A percentile compares a stretch with the other conserved stretches of the same genome.
Conservation (phyloP, 2,113 vertebrate species). For the Tylochromis polylepis region DNA sequence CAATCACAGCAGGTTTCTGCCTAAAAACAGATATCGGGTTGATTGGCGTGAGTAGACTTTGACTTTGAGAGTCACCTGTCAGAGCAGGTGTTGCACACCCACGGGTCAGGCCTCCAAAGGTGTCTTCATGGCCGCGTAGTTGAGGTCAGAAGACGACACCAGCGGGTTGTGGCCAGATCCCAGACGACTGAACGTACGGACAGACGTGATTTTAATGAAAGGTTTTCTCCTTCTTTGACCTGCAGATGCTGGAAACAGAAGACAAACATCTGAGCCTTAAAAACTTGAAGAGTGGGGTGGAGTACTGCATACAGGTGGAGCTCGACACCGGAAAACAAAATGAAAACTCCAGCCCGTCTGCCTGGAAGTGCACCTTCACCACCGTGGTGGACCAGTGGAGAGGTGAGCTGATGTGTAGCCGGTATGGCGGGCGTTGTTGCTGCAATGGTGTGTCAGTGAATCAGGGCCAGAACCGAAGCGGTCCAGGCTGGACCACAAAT, state of each 20-base stretch:
- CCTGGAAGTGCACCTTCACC: constrained; percentile 49
- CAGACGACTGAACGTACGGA: not conserved
- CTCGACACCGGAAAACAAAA: accelerated
- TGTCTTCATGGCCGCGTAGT: not conserved
- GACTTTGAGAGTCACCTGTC: not conserved
- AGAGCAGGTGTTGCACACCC: not conserved
- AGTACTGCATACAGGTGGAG: constrained; percentile 57
- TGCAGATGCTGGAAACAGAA: accelerated
- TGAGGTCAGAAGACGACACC: not conserved
- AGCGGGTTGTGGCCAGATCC: not conserved
- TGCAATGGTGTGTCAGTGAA: not conserved
- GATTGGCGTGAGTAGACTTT: not conserved
- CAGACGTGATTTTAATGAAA: not conserved
- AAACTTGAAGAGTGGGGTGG: not conserved
- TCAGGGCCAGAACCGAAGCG: no score
- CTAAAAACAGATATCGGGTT: not conserved
- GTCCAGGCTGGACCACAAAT: not conserved
- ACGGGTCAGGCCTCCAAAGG: not conserved
- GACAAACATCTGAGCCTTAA: not conserved
- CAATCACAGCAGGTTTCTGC: not conserved
- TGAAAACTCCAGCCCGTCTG: no score
- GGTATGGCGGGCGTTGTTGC: not conserved
- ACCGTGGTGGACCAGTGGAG: not conserved
- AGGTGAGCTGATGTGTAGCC: constrained; percentile 34
- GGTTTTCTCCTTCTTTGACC: not conserved